Conservation (phyloP, 2,797 vertebrate genomes). For the Bufotes viridis region DNA sequence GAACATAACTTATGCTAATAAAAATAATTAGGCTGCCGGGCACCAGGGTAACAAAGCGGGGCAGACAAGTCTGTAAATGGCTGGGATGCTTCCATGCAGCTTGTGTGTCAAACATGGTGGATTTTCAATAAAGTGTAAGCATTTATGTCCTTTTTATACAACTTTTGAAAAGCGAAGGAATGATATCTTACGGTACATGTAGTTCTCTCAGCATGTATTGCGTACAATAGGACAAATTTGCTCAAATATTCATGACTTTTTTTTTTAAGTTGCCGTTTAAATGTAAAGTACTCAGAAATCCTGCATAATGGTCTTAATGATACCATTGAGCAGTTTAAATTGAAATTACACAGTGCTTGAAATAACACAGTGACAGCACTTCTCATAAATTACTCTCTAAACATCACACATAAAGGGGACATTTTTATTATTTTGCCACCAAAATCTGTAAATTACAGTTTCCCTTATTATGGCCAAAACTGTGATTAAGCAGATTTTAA, state of each 20-base stretch:
- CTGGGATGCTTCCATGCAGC: background rate
- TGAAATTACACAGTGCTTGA: slow-evolving; percentile 78
- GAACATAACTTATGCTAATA: background rate
- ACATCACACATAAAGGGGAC: slow-evolving; percentile 66
- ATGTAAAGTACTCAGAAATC: slow-evolving; percentile 77
- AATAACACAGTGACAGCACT: slow-evolving; percentile 77
- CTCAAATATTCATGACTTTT: slow-evolving; percentile 71
- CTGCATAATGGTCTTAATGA: slow-evolving; percentile 83
- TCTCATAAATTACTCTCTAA: slow-evolving; percentile 79
- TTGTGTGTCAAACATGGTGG: background rate
- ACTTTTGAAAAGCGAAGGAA: background rate
- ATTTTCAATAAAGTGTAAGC: background rate
- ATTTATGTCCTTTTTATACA: background rate
- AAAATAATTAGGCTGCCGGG: background rate
- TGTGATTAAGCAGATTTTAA: slow-evolving; percentile 72
- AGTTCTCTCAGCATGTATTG: slow-evolving; percentile 27
- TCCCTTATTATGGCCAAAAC: slow-evolving; percentile 72
- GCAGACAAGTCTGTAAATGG: background rate
- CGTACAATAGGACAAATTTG: slow-evolving; percentile 48
- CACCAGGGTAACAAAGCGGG: background rate
- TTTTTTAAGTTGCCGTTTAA: slow-evolving; percentile 73
- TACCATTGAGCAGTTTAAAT: slow-evolving; percentile 79
- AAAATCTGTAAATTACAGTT: slow-evolving; percentile 75
- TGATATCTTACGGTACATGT: background rate
- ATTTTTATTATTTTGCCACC: slow-evolving; percentile 58